Evolutionary conservation across 2,113 vertebrate species (phyloP).

Genomic region (Crocuta crocuta): DNA sequence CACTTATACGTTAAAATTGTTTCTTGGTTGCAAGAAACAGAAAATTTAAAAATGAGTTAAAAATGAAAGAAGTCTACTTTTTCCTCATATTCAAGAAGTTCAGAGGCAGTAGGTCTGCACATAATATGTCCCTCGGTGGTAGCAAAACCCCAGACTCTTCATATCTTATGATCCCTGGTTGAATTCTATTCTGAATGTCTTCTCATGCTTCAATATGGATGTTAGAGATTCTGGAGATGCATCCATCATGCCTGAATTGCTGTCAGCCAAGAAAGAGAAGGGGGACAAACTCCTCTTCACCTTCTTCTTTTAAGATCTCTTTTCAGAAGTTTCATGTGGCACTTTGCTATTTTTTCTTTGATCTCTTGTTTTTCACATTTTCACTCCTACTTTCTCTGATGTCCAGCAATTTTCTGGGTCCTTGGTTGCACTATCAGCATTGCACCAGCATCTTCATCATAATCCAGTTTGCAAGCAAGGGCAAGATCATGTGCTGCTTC

Average conservation of each 20-base stretch:
- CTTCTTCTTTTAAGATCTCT: neutral
- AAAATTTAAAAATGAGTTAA: neutral
- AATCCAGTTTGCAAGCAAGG: neutral
- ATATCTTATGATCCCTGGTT: neutral
- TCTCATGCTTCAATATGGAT: neutral
- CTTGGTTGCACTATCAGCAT: neutral
- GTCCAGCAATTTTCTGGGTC: neutral
- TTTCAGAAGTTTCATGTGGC: neutral
- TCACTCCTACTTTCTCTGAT: neutral
- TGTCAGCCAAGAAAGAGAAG: neutral
- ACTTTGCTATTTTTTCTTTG: neutral
- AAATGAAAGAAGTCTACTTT: neutral
- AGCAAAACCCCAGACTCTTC: neutral
- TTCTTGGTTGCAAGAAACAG: neutral
- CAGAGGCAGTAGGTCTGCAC: neutral
- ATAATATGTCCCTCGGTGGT: neutral
- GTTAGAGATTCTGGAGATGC: neutral
- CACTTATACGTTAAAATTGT: neutral
- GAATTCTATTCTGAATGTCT: neutral
- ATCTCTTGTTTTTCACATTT: neutral
- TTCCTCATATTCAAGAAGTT: neutral
- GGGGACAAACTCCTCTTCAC: neutral
- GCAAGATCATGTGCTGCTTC: neutral
- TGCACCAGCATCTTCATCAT: neutral
- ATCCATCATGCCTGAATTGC: neutral